Evolutionary conservation across 2,888 invertebrate genomes (phyloP).

Genomic region (Smittia sp.): DNA sequence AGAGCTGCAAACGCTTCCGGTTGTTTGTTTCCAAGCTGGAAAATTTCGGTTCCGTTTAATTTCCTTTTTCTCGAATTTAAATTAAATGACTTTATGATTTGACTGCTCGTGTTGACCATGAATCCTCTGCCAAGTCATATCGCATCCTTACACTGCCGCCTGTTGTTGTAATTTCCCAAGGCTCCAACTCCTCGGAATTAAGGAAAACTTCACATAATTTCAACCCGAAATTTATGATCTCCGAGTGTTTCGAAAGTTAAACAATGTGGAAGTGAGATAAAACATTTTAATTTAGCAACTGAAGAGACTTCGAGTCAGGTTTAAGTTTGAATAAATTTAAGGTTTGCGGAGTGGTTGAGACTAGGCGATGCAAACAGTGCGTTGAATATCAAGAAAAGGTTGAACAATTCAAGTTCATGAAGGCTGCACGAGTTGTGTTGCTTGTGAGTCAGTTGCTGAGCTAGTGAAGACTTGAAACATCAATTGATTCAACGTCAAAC

Average conservation of each 20-base stretch:
- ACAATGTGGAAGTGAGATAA: background rate
- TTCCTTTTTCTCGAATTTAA: slow-evolving; percentile 26
- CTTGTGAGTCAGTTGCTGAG: too few species aligned
- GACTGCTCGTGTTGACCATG: background rate
- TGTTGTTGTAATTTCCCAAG: slow-evolving; percentile 1
- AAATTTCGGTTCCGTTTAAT: slow-evolving; percentile 38
- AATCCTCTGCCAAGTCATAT: background rate
- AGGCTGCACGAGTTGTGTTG: too few species aligned
- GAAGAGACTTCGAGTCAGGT: background rate
- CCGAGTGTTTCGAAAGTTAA: background rate
- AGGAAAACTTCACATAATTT: background rate
- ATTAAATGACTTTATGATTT: slow-evolving; percentile 37
- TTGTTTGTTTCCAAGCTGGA: slow-evolving; percentile 26
- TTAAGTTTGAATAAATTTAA: too few species aligned
- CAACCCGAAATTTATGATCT: background rate
- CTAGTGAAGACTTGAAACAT: too few species aligned
- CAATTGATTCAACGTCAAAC: too few species aligned
- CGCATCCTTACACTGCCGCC: background rate
- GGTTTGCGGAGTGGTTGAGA: too few species aligned
- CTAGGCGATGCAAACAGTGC: too few species aligned
- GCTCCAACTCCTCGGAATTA: background rate
- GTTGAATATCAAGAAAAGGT: too few species aligned
- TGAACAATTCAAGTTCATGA: too few species aligned
- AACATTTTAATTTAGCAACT: background rate
- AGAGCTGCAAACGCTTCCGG: slow-evolving; percentile 13